Conservation (phyloP, 2,888 invertebrate species). For the Nephrotoma flavescens region DNA sequence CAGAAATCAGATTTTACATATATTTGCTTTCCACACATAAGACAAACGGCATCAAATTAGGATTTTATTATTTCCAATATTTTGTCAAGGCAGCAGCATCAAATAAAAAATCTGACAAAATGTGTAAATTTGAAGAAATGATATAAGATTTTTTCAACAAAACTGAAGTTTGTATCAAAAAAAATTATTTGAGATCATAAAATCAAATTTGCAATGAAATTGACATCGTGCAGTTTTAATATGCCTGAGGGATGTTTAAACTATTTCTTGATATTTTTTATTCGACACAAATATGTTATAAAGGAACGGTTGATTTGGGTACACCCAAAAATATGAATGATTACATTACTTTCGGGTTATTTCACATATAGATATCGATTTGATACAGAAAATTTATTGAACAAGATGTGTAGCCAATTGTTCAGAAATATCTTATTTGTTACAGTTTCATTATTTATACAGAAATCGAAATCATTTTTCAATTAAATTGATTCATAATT, state of each 20-base stretch:
- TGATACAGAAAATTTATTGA: no score
- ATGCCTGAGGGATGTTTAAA: neutral
- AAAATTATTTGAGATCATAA: neutral
- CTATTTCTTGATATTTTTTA: neutral
- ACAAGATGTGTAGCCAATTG: no score
- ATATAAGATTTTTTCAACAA: neutral
- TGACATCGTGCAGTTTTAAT: neutral
- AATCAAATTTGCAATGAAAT: neutral
- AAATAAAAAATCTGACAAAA: neutral
- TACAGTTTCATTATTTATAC: no score
- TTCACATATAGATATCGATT: neutral
- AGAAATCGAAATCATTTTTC: no score
- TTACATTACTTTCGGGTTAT: neutral
- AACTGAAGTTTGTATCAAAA: neutral
- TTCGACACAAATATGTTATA: neutral
- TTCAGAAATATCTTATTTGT: no score
- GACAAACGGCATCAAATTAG: neutral
- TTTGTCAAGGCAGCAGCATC: neutral
- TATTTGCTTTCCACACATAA: neutral
- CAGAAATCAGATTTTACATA: neutral
- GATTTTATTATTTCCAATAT: neutral
- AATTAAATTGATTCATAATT: no score
- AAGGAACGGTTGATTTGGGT: neutral
- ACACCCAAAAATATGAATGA: neutral
- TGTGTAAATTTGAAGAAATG: neutral